Evolutionary conservation across 2,113 vertebrate species (phyloP).

Genomic region (Penelope pileata): DNA sequence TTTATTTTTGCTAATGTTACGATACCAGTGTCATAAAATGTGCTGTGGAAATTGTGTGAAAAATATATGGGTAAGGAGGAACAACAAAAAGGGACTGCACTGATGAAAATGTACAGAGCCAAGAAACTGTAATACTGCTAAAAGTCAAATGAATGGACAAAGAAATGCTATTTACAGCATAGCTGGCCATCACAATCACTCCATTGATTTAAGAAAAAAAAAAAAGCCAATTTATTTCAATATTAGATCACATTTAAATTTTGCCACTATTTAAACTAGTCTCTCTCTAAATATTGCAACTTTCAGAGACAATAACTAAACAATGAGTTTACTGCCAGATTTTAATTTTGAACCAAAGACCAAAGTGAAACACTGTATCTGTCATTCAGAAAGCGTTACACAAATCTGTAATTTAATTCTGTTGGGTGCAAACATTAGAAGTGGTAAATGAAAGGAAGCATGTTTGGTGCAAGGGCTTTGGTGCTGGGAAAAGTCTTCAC

Average conservation of each 20-base stretch:
- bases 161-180: slow-evolving; percentile 56
- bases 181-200: slow-evolving; percentile 51
- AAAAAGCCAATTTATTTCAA: slow-evolving; percentile 40
- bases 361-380: background rate
- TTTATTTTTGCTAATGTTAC: background rate
- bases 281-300: slow-evolving; percentile 30
- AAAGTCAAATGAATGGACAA: slow-evolving; percentile 70
- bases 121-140: slow-evolving; percentile 36
- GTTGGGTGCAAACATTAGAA: background rate
- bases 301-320: background rate
- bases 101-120: slow-evolving; percentile 16
- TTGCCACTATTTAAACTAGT: slow-evolving; percentile 23
- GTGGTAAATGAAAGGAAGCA: background rate
- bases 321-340: background rate
- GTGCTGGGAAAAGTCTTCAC: background rate
- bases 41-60: background rate
- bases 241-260: slow-evolving; percentile 51
- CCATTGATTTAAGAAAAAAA: slow-evolving; percentile 46
- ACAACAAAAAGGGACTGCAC: background rate
- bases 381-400: background rate
- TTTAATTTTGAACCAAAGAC: background rate
- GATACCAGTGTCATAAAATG: background rate
- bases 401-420: background rate
- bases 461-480: background rate
- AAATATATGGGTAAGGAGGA: background rate